These are phyloP conservation scores for Dreissena polymorpha DNA, from an alignment of 1,140 invertebrate genomes.

Conservation along the genomic window DNA sequence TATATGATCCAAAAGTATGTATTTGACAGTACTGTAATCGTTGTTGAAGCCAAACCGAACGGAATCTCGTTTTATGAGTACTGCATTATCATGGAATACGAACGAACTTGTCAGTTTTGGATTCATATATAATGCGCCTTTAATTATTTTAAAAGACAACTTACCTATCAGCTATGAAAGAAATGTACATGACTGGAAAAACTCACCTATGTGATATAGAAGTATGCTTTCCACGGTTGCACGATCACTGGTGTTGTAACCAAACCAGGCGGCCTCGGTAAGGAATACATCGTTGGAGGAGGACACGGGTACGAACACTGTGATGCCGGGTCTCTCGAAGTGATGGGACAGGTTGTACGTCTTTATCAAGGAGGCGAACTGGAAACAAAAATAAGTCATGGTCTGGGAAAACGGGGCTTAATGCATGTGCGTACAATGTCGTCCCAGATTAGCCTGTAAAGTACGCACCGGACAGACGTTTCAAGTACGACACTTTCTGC, in stretches of 20 bases:
- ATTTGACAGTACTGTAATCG: too few relatives aligned
- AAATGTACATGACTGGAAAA: not conserved
- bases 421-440: not conserved
- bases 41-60: not conserved
- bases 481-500: not conserved
- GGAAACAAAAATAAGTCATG: conserved; percentile 17
- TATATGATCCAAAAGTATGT: too few relatives aligned
- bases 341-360: conserved; percentile 10
- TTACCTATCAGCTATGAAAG: too few relatives aligned
- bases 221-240: conserved; percentile 46
- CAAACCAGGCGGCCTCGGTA: conserved; percentile 30
- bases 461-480: not conserved
- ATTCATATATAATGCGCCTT: not conserved
- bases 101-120: not conserved
- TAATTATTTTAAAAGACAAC: not conserved
- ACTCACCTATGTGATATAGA: conserved; percentile 61
- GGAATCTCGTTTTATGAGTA: not conserved
- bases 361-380: conserved; percentile 39
- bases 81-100: not conserved
- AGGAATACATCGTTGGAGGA: conserved; percentile 14
- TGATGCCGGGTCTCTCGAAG: conserved; percentile 34
- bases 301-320: conserved; percentile 37
- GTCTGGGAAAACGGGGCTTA: not conserved
- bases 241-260: conserved; percentile 53
- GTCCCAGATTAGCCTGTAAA: not conserved